phyloP scores from a whole-genome alignment of 2,113 vertebrate genomes.

The Gavialis gangeticus region DNA sequence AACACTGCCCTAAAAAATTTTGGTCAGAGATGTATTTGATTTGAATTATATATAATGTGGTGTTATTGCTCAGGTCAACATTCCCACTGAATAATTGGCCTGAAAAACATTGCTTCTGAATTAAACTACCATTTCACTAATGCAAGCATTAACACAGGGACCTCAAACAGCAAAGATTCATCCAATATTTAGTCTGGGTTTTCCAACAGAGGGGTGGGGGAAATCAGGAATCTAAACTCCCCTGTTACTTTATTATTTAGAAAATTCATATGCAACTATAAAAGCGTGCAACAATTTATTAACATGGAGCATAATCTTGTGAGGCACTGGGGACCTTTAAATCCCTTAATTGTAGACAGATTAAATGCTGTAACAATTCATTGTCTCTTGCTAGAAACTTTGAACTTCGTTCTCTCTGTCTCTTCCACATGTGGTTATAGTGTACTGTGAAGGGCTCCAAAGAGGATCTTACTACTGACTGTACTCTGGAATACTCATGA shows the following conservation, averaged over 20 bases:
- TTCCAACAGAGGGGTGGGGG: not conserved
- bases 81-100: slow-evolving; percentile 11
- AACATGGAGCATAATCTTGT: slow-evolving; percentile 42
- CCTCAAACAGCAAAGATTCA: slow-evolving; percentile 38
- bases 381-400: slow-evolving; percentile 46
- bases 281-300: slow-evolving; percentile 53
- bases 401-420: slow-evolving; percentile 25
- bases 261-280: slow-evolving; percentile 31
- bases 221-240: slow-evolving; percentile 41
- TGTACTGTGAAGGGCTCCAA: slow-evolving; percentile 13
- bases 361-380: slow-evolving; percentile 38
- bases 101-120: slow-evolving; percentile 22
- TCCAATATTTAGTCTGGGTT: not conserved
- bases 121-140: accelerated
- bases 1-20: slow-evolving; percentile 46
- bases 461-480: not conserved
- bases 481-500: not conserved
- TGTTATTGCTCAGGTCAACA: slow-evolving; percentile 29
- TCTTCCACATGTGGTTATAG: slow-evolving; percentile 31
- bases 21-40: slow-evolving; percentile 46
- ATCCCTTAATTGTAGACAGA: not conserved
- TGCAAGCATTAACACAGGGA: not conserved
- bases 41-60: slow-evolving; percentile 4
- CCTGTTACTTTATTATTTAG: slow-evolving; percentile 58
- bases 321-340: slow-evolving; percentile 45